Conservation (phyloP, 1,140 invertebrate species). For the Bombus superbus region DNA sequence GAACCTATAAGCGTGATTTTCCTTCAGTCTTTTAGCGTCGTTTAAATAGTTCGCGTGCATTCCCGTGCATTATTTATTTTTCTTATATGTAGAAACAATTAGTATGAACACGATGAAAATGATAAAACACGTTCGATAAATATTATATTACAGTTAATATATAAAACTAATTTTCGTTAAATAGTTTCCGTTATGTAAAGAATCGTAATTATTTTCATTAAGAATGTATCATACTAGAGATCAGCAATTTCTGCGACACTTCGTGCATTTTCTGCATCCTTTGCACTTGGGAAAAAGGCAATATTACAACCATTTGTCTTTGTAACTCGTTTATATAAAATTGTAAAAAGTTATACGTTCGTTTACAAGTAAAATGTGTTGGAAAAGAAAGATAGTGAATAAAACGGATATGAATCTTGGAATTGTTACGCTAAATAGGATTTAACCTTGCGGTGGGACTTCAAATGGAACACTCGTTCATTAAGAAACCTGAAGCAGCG, state of each 20-base stretch:
- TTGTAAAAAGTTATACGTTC: background rate
- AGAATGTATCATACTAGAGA: background rate
- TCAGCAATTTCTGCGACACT: background rate
- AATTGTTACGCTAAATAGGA: constrained; percentile 60
- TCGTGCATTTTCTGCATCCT: background rate
- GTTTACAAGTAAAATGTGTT: background rate
- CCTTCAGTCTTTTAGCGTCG: background rate
- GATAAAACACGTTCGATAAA: background rate
- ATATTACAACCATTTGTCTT: background rate
- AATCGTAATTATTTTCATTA: background rate
- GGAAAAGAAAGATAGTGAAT: constrained; percentile 5
- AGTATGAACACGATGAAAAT: background rate
- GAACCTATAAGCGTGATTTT: no score
- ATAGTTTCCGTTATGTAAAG: background rate
- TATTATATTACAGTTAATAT: background rate
- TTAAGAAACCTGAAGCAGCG: constrained; percentile 54
- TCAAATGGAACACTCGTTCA: constrained; percentile 63
- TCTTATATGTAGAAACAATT: no score
- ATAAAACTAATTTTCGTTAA: background rate
- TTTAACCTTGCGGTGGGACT: constrained; percentile 59
- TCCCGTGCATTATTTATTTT: no score
- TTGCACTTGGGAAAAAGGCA: background rate
- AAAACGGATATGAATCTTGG: constrained; percentile 41
- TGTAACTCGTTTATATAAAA: background rate
- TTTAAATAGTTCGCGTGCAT: no score